phyloP scores from a whole-genome alignment of 2,113 vertebrate genomes.

The Xenopus laevis region DNA sequence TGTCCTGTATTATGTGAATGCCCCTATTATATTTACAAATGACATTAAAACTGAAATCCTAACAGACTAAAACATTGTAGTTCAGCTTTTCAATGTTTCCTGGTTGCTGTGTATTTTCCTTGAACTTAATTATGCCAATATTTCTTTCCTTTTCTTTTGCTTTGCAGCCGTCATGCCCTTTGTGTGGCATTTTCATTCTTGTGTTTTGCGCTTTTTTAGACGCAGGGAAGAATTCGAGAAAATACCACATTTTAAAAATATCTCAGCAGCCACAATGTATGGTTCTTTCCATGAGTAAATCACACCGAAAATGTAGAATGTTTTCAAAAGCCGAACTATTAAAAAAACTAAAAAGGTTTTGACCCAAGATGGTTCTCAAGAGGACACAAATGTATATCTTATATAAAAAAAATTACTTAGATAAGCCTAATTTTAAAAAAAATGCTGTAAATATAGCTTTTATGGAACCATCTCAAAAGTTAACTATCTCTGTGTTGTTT shows the following conservation, averaged over 20 bases:
- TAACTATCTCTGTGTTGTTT: conserved; percentile 81
- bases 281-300: conserved; percentile 82
- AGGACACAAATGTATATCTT: conserved; percentile 96
- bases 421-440: conserved; percentile 84
- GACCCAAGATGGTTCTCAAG: conserved; percentile 86
- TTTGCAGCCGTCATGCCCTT: conserved; percentile 70
- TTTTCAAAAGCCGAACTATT: conserved; percentile 71
- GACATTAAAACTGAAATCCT: conserved; percentile 99
- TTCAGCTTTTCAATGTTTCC: conserved; percentile 91
- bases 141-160: conserved; percentile 66
- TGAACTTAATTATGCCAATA: conserved; percentile 53
- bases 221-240: conserved; percentile 92
- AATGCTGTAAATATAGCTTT: conserved; percentile 95
- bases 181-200: conserved; percentile 81
- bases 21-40: conserved; percentile 95
- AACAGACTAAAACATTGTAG: conserved; percentile 71
- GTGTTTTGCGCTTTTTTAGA: conserved; percentile 86
- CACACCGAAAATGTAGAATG: conserved; percentile 80
- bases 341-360: too few species aligned
- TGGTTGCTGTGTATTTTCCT: conserved; percentile 81
- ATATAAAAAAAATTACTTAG: conserved; percentile 84
- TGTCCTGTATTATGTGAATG: conserved; percentile 85
- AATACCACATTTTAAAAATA: conserved; percentile 77
- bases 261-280: conserved; percentile 77
- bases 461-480: conserved; percentile 77